Evolutionary conservation across 2,797 vertebrate species (phyloP).

Genomic region (Sebastes nivosus): DNA sequence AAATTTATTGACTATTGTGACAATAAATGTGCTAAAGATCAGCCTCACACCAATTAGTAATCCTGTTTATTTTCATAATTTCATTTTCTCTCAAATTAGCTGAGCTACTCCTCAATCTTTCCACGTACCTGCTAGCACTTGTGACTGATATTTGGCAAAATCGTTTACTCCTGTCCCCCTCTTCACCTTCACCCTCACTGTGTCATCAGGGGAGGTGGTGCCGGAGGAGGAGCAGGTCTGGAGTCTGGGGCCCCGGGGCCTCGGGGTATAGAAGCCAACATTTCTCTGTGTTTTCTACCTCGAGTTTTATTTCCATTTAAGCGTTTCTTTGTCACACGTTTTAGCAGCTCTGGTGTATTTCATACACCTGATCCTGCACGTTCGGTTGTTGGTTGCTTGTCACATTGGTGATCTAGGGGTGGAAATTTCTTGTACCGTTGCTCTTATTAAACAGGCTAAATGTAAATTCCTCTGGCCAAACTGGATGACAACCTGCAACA

Average conservation of each 20-base stretch:
- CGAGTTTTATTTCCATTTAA: slow-evolving; percentile 33
- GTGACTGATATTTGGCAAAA: neutral
- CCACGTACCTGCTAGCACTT: too few species aligned
- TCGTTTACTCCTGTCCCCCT: neutral
- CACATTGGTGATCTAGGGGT: neutral
- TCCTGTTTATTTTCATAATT: neutral
- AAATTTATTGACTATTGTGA: neutral
- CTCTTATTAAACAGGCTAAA: slow-evolving; percentile 4
- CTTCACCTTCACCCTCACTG: neutral
- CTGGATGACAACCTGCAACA: slow-evolving; percentile 22
- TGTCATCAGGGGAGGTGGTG: slow-evolving; percentile 3
- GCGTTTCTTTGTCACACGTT: slow-evolving; percentile 21
- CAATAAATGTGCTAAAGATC: neutral
- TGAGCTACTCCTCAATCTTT: neutral
- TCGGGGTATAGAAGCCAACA: slow-evolving; percentile 18
- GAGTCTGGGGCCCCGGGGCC: slow-evolving; percentile 15
- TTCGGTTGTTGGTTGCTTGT: neutral
- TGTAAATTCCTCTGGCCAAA: slow-evolving; percentile 26
- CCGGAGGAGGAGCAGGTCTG: slow-evolving; percentile 22
- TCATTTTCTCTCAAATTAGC: neutral
- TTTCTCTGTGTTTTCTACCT: slow-evolving; percentile 27
- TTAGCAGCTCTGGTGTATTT: neutral
- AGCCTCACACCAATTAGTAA: neutral
- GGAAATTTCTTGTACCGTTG: neutral
- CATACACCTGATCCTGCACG: neutral